Base-by-base conservation (phyloP, 35 echinoderm and acorn worm species). In the Antedon bifida region DNA sequence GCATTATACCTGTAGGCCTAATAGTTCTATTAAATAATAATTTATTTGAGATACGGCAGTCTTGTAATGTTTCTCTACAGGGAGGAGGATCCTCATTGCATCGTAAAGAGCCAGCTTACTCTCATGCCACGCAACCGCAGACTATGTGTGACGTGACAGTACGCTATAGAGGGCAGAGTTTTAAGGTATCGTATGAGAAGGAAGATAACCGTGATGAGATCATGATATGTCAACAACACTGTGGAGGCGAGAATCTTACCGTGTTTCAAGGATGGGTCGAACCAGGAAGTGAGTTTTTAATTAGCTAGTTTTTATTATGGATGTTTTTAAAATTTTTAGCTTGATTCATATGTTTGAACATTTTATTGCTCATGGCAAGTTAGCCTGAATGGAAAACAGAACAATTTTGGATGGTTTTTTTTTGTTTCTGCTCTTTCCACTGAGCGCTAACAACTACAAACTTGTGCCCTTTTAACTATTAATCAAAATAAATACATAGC, bases 121-220 rank as follows among this genome's bases (percentile, higher is more conserved):
- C 95, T 0, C 95, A 99, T 34, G 81, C 95, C 64, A 81, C 73
- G n/a, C 88, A 90, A 82, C 90, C 88, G 23, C 95, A 99, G 88
- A 90, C 88, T 29, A 81, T 93, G 78, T 99, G 95, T 81, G 95
- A 99, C 81, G 90, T 99, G 75, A 99, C 90, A 12, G 88, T 99
- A 10, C 84, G 88, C 30, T 99, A 99, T 83, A 85, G 90, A 26
- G 95, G 95, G 23, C 92, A 36, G 36, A 88, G 83, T 38, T 83
- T 99, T 45, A 99, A 99, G 44, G 34, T 99, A 51, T 77, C 82
- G 74, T 99, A 99, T 13, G 95, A 99, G 75, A 73, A 91, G 34
- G 85, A 92, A 51, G 95, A 99, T 78, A 84, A 79, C 26, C 78
- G 95, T 42, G 95, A 99, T 79, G 95, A 99, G 74, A 93, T 99